phyloP scores from a whole-genome alignment of 2,113 vertebrate species.

The Aegotheles bennettii region DNA sequence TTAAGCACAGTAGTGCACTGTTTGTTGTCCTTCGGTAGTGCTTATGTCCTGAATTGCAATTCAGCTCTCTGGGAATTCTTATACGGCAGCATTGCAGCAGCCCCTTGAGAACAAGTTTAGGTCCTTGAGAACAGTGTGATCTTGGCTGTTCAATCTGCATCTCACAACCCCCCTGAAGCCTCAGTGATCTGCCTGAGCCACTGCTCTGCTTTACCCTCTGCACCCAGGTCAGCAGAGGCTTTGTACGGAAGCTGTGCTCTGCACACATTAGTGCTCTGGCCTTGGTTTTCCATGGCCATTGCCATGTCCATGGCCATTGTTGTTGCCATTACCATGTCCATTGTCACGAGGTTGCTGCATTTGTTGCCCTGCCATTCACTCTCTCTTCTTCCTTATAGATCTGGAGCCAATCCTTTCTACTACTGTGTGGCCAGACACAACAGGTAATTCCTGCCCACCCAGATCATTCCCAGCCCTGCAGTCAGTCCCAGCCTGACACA shows the following conservation, averaged over 20 bases:
- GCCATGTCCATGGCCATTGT: rapidly evolving
- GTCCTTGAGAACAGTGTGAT: too few relatives aligned
- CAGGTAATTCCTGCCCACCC: too few relatives aligned
- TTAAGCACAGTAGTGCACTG: not conserved
- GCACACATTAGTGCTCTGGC: not conserved
- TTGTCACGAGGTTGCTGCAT: not conserved
- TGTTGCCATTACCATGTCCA: too few relatives aligned
- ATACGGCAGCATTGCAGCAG: not conserved
- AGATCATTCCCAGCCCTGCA: too few relatives aligned
- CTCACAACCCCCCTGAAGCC: not conserved
- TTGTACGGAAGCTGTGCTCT: too few relatives aligned
- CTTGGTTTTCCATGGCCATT: too few relatives aligned
- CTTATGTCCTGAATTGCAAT: not conserved
- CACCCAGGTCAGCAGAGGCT: not conserved
- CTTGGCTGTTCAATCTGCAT: not conserved
- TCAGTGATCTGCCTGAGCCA: not conserved
- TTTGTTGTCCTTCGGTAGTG: not conserved
- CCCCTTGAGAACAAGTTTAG: not conserved
- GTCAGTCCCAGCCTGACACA: too few relatives aligned
- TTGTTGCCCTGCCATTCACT: not conserved
- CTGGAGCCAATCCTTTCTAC: not conserved
- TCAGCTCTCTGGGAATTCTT: not conserved
- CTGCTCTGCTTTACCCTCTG: not conserved
- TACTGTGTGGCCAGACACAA: not conserved
- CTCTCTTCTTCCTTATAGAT: not conserved